Base-by-base conservation (phyloP, 2,797 vertebrate species). In the Cottoperca gobio region DNA sequence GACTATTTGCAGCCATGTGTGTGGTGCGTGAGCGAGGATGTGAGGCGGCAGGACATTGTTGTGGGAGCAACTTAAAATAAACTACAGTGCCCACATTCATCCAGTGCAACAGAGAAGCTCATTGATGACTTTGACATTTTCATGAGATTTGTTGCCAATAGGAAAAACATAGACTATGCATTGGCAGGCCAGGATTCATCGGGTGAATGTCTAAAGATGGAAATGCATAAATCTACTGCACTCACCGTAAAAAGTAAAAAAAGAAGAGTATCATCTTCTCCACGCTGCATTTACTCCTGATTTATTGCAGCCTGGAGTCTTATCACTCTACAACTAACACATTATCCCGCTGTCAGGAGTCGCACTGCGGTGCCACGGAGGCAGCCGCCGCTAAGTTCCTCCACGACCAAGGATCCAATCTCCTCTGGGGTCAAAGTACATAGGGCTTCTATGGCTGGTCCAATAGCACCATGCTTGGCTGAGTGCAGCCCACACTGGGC, bases 401-500 rank as follows among this genome's bases (percentile, higher is more conserved):
- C 70, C 54, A 62, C 16, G 64, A 76, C 75, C 93, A 88, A 95
- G 94, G 95, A 97, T 96, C 95, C 95, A 95, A 94, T 96, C 93
- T 96, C 94, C 95, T 94, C 68, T 88, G 91, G 95, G 95, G 96
- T 97, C 96, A 97, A 94, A 92, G 93, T 91, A 86, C 83, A 67
- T 3, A 2, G 63, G 76, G 90, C 95, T 91, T 95, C 93, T 88
- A 88, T 8, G 92, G 94, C 95, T 19, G 75, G 84, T 79, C 87
- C 86, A 88, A 87, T 84, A 88, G 84, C 77, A 70, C 82, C 86
- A 85, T 45, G 86, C 76, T 57, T 52, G 73, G 82, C 79, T 81
- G 88, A 89, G 83, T 86, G 82, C 28, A 12, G 73, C 82, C 79
- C 92, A 89, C 5, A 89, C 91, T 91, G 90, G 79, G 89, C 64